A percentile compares a stretch with the other conserved stretches of the same genome.
These are phyloP conservation scores for Dermolepida albohirtum DNA, from an alignment of 2,888 invertebrate species.

Conservation along the genomic window DNA sequence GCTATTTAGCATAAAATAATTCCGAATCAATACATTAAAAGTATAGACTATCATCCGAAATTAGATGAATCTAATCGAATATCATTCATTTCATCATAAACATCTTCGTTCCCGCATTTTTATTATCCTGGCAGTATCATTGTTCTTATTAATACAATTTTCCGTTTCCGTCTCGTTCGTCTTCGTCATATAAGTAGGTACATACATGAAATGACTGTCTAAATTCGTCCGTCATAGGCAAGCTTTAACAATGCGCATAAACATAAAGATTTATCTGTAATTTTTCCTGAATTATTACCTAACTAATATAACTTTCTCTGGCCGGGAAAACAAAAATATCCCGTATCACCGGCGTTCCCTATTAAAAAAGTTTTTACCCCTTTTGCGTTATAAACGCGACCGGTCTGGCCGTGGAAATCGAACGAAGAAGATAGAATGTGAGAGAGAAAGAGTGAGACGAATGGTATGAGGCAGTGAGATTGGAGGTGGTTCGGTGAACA, in stretches of 20 bases:
- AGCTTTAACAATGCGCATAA: slow-evolving; percentile 44
- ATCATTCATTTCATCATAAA: too few species aligned
- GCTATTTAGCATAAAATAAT: too few species aligned
- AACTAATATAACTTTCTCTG: slow-evolving; percentile 43
- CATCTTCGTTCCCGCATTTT: background rate
- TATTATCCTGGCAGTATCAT: slow-evolving; percentile 23
- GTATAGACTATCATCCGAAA: too few species aligned
- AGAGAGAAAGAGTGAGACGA: background rate
- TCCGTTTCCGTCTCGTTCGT: slow-evolving; percentile 1
- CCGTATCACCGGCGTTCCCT: slow-evolving; percentile 13
- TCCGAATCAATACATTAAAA: too few species aligned
- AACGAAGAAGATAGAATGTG: background rate
- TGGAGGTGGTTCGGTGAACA: background rate
- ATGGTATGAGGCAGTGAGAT: background rate
- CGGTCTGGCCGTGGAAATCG: background rate
- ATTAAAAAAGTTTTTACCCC: slow-evolving; percentile 33
- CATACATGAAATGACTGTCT: too few species aligned
- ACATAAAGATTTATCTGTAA: slow-evolving; percentile 45
- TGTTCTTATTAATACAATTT: slow-evolving; percentile 27
- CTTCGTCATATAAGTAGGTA: too few species aligned
- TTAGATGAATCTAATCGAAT: too few species aligned
- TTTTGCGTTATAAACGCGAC: slow-evolving; percentile 11
- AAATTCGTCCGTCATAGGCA: background rate
- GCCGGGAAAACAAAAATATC: slow-evolving; percentile 42
- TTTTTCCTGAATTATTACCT: slow-evolving; percentile 45